Base-by-base conservation (phyloP, 2,797 vertebrate genomes). In the Parotocinclus haroldoi region DNA sequence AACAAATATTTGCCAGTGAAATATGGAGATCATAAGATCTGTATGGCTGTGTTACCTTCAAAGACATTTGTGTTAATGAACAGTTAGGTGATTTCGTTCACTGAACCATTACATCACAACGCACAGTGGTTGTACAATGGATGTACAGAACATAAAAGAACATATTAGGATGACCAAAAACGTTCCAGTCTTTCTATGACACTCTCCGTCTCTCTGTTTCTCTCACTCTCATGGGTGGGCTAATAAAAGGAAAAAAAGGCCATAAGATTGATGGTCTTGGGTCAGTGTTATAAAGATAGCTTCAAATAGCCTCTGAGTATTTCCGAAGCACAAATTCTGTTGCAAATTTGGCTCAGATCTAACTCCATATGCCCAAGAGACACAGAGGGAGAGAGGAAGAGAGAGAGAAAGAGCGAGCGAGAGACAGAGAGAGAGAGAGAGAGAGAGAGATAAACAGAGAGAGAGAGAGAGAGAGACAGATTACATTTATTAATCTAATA, bases 161-260 rank as follows among this genome's bases (percentile, higher is more conserved):
- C n/a, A n/a, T n/a, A n/a, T n/a, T n/a, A n/a, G n/a, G n/a, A n/a
- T n/a, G n/a, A n/a, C n/a, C n/a, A n/a, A n/a, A n/a, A n/a, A n/a
- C 8, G 1, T 14, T 2, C 48, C 48, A 1, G n/a, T 14, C 8
- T 50, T 14, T 50, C 48, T 27, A 27, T 27, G 27, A 27, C 45
- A 46, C 8, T 37, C 27, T 60, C 58, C 37, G 14, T 61, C 58
- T 51, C 46, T 58, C 14, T 52, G 12, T 52, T n/a, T 39, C 19
- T 39, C 12, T 42, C 17, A 49, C 18, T 71, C 58, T 72, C 65
- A 51, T 71, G 80, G 78, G 80, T 81, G 80, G 80, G 74, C 80
- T 61, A 54, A 64, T 64, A 48, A 60, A 68, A 75, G 52, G 53
- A 58, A 75, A 74, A 74, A 54, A 64, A 65, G 57, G 14, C 6